Evolutionary conservation across 92 coral and sea anemone species (phyloP), one percentile per base, ranked within the genome.

Genomic region (Zoanthus sociatus): DNA sequence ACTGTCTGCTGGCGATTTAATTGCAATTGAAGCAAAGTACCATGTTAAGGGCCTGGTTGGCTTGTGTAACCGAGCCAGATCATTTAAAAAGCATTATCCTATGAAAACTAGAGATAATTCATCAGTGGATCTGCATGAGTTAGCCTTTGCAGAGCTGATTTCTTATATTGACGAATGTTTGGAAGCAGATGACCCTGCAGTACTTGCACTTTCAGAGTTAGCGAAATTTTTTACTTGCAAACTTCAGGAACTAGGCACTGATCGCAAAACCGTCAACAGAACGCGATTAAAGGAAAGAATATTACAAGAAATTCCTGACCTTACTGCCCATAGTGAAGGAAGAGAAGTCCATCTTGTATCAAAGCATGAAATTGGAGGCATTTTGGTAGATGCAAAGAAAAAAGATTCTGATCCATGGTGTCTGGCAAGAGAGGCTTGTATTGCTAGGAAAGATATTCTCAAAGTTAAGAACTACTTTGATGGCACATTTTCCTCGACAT

Each of bases 11-110:
- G 91, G 93, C 18, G 95, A 92, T 58, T 58, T 92, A 61, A 87
- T 90, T 30, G 93, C 95, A 50, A 89, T 78, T 68, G 95, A 92
- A 37, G 95, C 93, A 63, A 92, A 76, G 87, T 92, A 92, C 68
- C 95, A 92, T 77, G 73, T 82, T 33, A 71, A 61, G 47, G 90
- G 93, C 61, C 64, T 89, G 42, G 88, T 89, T 55, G 44, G 50
- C 30, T 87, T 92, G 55, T 92, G 84, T 69, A 84, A 88, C 58
- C 17, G 73, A 64, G 84, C 88, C 32, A 84, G 92, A 20, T 45
- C 77, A 18, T 79, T 88, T n/a, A n/a, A 66, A 79, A 82, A 82
- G 83, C 87, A 84, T 56, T 58, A 92, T 46, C 46, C 86, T 86
- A 79, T 51, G 51, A 84, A 61, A 37, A 37, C 42, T 37, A 64